A percentile compares a stretch with the other conserved stretches of the same genome.
Evolutionary conservation across 2,113 vertebrate genomes (phyloP).

Genomic region (Plecturocebus donacophilus): DNA sequence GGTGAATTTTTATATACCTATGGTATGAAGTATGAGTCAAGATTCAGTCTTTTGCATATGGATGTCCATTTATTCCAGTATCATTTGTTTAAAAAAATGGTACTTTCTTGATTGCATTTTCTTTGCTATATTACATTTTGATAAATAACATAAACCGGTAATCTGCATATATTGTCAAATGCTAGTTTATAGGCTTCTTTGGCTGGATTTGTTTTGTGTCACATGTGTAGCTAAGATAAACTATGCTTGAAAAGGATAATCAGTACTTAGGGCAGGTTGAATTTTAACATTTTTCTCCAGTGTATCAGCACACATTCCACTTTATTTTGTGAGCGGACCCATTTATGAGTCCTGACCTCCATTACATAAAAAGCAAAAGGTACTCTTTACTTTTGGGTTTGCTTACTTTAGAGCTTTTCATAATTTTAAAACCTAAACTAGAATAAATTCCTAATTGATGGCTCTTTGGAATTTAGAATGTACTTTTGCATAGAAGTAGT

Average conservation of each 20-base stretch:
- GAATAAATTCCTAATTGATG: background rate
- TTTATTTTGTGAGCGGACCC: background rate
- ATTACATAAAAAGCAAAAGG: background rate
- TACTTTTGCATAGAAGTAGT: background rate
- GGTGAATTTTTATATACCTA: background rate
- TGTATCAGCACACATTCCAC: background rate
- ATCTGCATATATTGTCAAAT: background rate
- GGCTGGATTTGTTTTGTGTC: background rate
- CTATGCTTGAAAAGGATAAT: background rate
- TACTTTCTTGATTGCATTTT: background rate
- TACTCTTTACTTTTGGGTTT: background rate
- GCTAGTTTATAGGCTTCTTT: background rate
- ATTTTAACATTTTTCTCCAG: background rate
- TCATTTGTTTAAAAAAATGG: background rate
- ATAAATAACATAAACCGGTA: background rate
- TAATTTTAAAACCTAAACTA: background rate
- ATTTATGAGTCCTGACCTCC: background rate
- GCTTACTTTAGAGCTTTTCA: slow-evolving; percentile 15
- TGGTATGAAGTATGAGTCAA: background rate
- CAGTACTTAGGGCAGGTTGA: background rate
- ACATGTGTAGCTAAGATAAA: background rate
- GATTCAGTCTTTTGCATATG: background rate
- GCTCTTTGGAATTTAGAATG: slow-evolving; percentile 32
- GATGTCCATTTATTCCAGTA: background rate
- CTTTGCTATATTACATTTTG: background rate